Conservation (phyloP, 2,797 vertebrate species). For the Chrosomus eos region DNA sequence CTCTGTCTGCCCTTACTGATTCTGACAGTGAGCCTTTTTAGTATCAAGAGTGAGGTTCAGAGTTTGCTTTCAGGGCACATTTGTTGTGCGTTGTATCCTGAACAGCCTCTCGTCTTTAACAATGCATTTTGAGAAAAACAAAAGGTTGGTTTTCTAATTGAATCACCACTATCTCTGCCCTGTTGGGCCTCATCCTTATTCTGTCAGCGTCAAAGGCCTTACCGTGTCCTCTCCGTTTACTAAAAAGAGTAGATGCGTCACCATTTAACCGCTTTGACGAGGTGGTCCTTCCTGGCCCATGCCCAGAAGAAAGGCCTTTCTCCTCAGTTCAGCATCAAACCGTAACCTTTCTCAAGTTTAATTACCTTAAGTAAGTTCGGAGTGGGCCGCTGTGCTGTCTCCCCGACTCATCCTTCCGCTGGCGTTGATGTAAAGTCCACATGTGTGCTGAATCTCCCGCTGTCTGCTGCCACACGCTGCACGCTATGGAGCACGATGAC, state of each 20-base stretch:
- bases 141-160: constrained; percentile 75
- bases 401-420: constrained; percentile 73
- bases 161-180: constrained; percentile 70
- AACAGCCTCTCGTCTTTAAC: constrained; percentile 7
- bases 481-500: constrained; percentile 73
- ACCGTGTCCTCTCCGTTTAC: constrained; percentile 74
- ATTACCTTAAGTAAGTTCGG: constrained; percentile 84
- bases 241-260: constrained; percentile 66
- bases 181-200: constrained; percentile 70
- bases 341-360: constrained; percentile 88
- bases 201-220: constrained; percentile 67
- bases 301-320: constrained; percentile 77
- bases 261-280: constrained; percentile 78
- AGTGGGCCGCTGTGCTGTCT: constrained; percentile 79
- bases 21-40: constrained; percentile 14
- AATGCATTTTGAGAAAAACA: constrained; percentile 65
- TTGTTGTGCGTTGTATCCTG: constrained; percentile 60
- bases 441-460: constrained; percentile 78
- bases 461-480: constrained; percentile 75
- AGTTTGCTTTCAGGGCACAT: constrained; percentile 67
- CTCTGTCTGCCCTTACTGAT: neutral
- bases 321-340: constrained; percentile 78
- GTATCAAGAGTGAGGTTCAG: neutral
- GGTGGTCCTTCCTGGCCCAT: constrained; percentile 72
- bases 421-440: constrained; percentile 78